Evolutionary conservation across 2,797 vertebrate genomes (phyloP).

Genomic region (Cyprinella venusta): DNA sequence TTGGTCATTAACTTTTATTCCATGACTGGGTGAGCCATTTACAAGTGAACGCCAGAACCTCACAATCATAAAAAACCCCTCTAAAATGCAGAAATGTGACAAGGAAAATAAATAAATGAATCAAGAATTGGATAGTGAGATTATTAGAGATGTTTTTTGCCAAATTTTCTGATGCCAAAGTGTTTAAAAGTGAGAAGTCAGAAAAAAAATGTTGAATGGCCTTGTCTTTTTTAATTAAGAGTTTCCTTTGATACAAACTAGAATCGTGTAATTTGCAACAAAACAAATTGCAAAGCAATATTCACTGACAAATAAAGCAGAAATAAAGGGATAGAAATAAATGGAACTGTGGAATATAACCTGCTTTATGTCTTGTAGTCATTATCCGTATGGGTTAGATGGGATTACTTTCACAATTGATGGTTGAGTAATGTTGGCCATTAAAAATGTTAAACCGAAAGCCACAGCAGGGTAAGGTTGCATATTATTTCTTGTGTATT

Average conservation of each 20-base stretch:
- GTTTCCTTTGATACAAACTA: slow-evolving; percentile 27
- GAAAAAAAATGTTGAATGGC: background rate
- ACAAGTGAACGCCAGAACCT: slow-evolving; percentile 57
- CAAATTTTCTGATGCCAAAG: slow-evolving; percentile 28
- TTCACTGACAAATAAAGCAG: slow-evolving; percentile 17
- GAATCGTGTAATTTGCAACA: slow-evolving; percentile 31
- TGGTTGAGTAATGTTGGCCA: slow-evolving; percentile 48
- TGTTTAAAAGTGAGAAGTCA: background rate
- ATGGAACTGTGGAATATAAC: background rate
- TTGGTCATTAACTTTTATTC: slow-evolving; percentile 80
- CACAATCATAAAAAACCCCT: slow-evolving; percentile 49
- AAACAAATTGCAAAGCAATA: slow-evolving; percentile 27
- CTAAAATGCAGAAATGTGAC: slow-evolving; percentile 26
- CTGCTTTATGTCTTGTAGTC: slow-evolving; percentile 34
- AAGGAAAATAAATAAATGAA: slow-evolving; percentile 53
- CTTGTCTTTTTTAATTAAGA: slow-evolving; percentile 31
- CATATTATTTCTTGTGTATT: slow-evolving; percentile 57
- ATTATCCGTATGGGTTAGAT: slow-evolving; percentile 30
- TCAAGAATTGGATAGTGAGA: background rate
- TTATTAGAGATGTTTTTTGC: slow-evolving; percentile 14
- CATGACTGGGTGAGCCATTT: slow-evolving; percentile 66
- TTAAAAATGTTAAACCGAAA: slow-evolving; percentile 52
- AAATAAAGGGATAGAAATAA: background rate
- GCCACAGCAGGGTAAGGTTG: slow-evolving; percentile 50
- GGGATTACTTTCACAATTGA: slow-evolving; percentile 55